These are phyloP conservation scores for Hippocampus barbouri DNA, from an alignment of 2,113 vertebrate genomes.

Conservation along the genomic window DNA sequence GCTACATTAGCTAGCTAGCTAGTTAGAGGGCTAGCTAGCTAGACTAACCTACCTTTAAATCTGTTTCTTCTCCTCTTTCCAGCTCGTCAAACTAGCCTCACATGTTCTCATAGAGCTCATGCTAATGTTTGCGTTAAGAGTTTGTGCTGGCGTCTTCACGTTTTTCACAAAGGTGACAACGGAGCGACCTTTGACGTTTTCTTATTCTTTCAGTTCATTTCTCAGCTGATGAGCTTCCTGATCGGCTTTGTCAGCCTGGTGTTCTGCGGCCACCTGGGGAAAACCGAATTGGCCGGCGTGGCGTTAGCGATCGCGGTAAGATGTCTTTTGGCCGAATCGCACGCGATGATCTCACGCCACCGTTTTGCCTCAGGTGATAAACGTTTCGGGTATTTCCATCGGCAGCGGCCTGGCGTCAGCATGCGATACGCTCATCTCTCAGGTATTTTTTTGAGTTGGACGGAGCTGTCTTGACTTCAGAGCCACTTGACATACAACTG, in stretches of 20 bases:
- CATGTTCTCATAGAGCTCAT: too few relatives aligned
- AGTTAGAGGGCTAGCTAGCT: too few relatives aligned
- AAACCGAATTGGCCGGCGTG: conserved; percentile 78
- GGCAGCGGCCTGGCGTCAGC: conserved; percentile 81
- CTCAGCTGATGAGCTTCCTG: conserved; percentile 84
- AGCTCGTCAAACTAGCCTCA: too few relatives aligned
- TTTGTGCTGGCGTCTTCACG: background rate
- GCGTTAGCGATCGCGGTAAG: conserved; percentile 78
- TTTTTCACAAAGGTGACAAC: background rate
- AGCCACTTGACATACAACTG: too few relatives aligned
- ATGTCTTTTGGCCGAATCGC: background rate
- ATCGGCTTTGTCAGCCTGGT: conserved; percentile 85
- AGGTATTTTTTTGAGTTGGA: conserved; percentile 65
- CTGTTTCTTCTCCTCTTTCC: too few relatives aligned
- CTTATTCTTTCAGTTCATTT: conserved; percentile 70
- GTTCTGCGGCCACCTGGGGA: conserved; percentile 89
- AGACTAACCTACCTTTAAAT: too few relatives aligned
- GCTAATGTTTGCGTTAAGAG: too few relatives aligned
- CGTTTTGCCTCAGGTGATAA: conserved; percentile 76
- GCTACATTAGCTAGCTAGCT: too few relatives aligned
- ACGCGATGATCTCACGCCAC: background rate
- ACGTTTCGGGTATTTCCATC: conserved; percentile 79
- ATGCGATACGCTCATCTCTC: conserved; percentile 87
- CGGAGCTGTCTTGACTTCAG: too few relatives aligned
- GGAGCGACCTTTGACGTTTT: conserved; percentile 17